These are phyloP conservation scores for Riptortus pedestris DNA, from an alignment of 1,140 invertebrate genomes.

Conservation along the genomic window DNA sequence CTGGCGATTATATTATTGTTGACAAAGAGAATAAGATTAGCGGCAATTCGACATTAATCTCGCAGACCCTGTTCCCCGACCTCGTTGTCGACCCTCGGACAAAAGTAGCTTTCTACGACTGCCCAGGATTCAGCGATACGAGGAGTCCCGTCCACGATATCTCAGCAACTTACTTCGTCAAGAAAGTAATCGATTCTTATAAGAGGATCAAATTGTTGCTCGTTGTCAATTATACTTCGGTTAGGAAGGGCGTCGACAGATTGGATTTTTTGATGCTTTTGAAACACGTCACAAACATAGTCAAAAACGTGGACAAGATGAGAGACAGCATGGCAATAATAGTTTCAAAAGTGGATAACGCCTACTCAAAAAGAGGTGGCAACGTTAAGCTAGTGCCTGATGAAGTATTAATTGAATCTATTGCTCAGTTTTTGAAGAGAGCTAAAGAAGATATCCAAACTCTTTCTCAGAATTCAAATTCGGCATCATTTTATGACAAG, in stretches of 20 bases:
- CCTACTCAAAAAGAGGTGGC: not conserved
- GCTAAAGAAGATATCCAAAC: not conserved
- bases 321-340: conserved; percentile 25
- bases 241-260: conserved; percentile 22
- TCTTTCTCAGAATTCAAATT: not conserved
- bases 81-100: not conserved
- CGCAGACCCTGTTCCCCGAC: conserved; percentile 26
- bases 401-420: not conserved
- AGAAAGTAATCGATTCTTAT: conserved; percentile 24
- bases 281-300: conserved; percentile 14
- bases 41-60: conserved; percentile 20
- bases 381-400: not conserved
- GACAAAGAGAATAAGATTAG: conserved; percentile 18
- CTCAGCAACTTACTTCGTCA: conserved; percentile 28
- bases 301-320: conserved; percentile 27
- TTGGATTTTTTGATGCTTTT: conserved; percentile 28
- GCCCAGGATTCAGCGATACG: conserved; percentile 32
- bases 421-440: not conserved
- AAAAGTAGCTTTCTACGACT: conserved; percentile 26
- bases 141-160: conserved; percentile 28
- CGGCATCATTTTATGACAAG: not conserved
- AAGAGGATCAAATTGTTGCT: conserved; percentile 28
- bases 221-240: conserved; percentile 26
- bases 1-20: conserved; percentile 18
- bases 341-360: conserved; percentile 29